Conservation (phyloP, 2,888 invertebrate species). For the Dasypogon diadema region DNA sequence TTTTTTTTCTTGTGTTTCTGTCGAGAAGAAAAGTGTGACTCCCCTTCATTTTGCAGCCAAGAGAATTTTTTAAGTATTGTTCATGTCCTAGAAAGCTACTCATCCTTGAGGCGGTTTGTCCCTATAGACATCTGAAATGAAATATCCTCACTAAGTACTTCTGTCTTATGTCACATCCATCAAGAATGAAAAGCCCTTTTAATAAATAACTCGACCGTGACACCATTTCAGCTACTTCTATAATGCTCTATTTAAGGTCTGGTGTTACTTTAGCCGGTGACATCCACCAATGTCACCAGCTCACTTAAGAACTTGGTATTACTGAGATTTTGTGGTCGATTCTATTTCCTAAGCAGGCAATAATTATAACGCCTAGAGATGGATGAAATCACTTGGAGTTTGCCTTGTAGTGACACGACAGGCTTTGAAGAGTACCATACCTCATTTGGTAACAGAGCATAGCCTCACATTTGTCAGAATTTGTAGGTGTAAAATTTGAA, state of each 20-base stretch:
- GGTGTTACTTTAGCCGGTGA: slow-evolving; percentile 16
- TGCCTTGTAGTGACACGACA: not conserved
- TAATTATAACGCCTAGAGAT: slow-evolving; percentile 36
- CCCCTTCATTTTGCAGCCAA: slow-evolving; percentile 31
- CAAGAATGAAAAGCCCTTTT: slow-evolving; percentile 51
- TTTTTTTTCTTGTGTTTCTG: slow-evolving; percentile 15
- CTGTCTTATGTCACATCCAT: slow-evolving; percentile 48
- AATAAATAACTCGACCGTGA: slow-evolving; percentile 51
- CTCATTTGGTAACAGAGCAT: not conserved
- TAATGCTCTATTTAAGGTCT: slow-evolving; percentile 23
- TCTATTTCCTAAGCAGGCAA: slow-evolving; percentile 22
- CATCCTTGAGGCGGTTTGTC: slow-evolving; percentile 47
- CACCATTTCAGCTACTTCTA: slow-evolving; percentile 50
- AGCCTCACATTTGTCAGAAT: no score
- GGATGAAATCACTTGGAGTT: slow-evolving; percentile 9
- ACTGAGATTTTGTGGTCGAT: slow-evolving; percentile 39
- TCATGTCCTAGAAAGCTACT: slow-evolving; percentile 43
- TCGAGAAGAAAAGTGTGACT: slow-evolving; percentile 25
- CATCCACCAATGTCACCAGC: slow-evolving; percentile 39
- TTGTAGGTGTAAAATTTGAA: no score
- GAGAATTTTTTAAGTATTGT: slow-evolving; percentile 44
- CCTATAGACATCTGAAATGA: slow-evolving; percentile 49
- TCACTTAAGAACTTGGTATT: not conserved
- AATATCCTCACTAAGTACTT: slow-evolving; percentile 49
- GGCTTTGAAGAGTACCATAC: not conserved